phyloP scores from a whole-genome alignment of 2,113 vertebrate genomes.

The Lepidothrix coronata region DNA sequence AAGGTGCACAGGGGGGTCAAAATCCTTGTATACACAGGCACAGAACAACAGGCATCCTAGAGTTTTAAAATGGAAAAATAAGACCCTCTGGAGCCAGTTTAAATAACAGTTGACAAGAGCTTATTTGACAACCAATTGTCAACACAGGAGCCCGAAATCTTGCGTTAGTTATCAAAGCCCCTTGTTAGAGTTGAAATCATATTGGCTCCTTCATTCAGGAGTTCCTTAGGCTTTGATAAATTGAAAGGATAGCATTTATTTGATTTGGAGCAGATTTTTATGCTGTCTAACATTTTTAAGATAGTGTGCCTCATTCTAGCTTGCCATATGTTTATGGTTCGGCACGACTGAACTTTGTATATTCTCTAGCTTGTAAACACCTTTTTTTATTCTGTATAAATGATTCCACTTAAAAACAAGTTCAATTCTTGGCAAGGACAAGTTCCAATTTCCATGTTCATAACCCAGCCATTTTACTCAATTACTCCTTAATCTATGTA shows the following conservation, averaged over 20 bases:
- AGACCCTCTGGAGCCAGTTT: background rate
- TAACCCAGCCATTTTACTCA: background rate
- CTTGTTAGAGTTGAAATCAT: background rate
- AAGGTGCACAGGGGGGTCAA: background rate
- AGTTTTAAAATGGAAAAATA: background rate
- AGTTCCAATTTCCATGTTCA: background rate
- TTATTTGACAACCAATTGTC: slow-evolving; percentile 12
- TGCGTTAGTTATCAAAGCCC: background rate
- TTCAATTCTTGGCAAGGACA: background rate
- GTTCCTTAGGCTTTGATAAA: background rate
- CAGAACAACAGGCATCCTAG: background rate
- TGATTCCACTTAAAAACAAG: background rate
- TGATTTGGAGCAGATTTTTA: background rate
- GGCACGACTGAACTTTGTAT: background rate
- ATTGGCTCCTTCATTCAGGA: background rate
- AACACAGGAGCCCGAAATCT: background rate
- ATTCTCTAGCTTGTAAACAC: background rate
- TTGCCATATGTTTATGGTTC: background rate
- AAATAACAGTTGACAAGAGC: background rate
- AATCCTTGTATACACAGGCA: background rate
- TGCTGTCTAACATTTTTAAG: background rate
- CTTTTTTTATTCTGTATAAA: background rate
- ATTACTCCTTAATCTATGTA: background rate
- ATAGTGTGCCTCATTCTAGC: background rate
- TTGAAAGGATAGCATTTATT: background rate